phyloP scores from a whole-genome alignment of 2,797 vertebrate species.

The Lates japonicus region DNA sequence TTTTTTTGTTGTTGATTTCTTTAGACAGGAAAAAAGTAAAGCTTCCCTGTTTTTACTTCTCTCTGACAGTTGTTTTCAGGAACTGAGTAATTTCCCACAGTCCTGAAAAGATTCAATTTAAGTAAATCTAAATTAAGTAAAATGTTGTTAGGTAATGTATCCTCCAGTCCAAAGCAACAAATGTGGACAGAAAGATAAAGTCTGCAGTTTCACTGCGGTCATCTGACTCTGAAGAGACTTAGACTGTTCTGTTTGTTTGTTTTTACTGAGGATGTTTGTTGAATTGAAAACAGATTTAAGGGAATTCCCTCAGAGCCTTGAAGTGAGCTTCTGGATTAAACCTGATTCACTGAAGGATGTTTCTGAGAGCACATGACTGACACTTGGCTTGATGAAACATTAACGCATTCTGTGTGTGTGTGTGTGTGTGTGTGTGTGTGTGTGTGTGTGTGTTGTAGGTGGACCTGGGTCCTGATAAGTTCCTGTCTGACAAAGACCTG shows the following conservation, averaged over 20 bases:
- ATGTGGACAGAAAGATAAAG: neutral
- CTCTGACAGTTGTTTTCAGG: neutral
- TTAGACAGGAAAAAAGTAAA: too few species aligned
- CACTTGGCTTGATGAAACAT: neutral
- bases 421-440: too few species aligned
- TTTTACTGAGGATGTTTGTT: neutral
- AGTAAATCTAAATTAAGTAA: constrained; percentile 8
- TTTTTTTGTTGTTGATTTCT: too few species aligned
- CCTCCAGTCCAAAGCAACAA: neutral
- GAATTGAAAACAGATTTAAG: neutral
- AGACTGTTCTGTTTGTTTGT: neutral
- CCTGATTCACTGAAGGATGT: neutral
- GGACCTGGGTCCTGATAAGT: constrained; percentile 97
- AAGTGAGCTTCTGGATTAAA: neutral
- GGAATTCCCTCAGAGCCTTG: too few species aligned
- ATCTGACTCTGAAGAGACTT: neutral
- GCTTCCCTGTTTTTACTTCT: neutral
- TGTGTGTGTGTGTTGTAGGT: constrained; percentile 82
- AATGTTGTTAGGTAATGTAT: neutral
- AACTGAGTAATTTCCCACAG: neutral
- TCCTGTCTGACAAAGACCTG: constrained; percentile 96
- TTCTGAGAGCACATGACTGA: neutral
- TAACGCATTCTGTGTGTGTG: neutral
- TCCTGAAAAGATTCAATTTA: neutral
- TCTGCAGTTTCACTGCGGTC: neutral